phyloP scores from a whole-genome alignment of 2,797 vertebrate genomes.

The Diplodus puntazzo region DNA sequence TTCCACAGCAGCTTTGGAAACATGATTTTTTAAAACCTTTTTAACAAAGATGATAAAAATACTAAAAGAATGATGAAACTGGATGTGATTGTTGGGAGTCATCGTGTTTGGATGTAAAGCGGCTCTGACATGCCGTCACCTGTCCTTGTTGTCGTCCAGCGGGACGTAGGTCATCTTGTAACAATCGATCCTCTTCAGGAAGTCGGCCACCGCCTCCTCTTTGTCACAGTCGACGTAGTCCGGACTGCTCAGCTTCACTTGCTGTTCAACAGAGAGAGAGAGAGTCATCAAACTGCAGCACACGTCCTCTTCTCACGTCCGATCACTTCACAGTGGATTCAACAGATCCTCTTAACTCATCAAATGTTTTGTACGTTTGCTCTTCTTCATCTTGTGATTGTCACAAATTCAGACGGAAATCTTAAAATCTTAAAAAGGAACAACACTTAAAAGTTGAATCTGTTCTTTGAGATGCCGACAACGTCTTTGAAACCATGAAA shows the following conservation, averaged over 20 bases:
- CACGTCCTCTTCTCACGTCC: not conserved
- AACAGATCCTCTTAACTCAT: not conserved
- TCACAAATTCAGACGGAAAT: not conserved
- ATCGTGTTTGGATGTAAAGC: not conserved
- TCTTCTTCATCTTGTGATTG: not conserved
- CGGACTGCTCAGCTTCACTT: constrained; percentile 95
- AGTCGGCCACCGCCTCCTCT: constrained; percentile 91
- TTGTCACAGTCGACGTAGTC: constrained; percentile 90
- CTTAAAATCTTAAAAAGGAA: too few species aligned
- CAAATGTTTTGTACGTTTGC: not conserved
- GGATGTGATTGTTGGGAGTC: not conserved
- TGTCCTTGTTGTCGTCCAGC: constrained; percentile 90
- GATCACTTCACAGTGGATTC: not conserved
- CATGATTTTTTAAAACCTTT: too few species aligned
- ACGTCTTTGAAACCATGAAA: too few species aligned
- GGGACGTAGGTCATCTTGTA: constrained; percentile 91
- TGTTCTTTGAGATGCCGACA: too few species aligned
- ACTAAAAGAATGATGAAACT: not conserved
- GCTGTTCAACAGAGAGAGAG: constrained; percentile 79
- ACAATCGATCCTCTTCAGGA: constrained; percentile 92
- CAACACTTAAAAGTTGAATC: too few species aligned
- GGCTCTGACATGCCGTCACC: constrained; percentile 75
- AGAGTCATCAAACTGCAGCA: not conserved
- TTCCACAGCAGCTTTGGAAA: too few species aligned
- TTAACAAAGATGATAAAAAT: too few species aligned